A percentile compares a stretch with the other conserved stretches of the same genome.
Conservation (phyloP, 2,797 vertebrate genomes). For the Molossus molossus region DNA sequence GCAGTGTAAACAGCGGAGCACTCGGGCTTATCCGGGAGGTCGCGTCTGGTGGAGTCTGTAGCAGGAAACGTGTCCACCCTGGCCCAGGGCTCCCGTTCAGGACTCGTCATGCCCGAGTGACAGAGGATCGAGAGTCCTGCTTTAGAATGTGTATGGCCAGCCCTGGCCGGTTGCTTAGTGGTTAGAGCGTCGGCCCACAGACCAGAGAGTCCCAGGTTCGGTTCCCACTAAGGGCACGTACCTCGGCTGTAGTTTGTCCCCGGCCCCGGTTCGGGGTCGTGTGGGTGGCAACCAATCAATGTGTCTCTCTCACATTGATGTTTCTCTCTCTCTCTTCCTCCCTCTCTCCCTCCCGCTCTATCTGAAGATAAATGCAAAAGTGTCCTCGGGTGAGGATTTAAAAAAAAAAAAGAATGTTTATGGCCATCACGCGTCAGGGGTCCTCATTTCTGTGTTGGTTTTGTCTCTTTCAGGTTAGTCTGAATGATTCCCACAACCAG, state of each 20-base stretch:
- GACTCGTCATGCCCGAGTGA: not conserved
- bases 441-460: constrained; percentile 24
- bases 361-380: no score
- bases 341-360: no score
- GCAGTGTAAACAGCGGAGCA: not conserved
- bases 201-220: no score
- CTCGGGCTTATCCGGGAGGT: not conserved
- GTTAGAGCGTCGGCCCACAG: no score
- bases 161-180: no score
- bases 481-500: constrained; percentile 99
- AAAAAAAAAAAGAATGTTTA: not conserved
- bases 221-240: no score
- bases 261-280: no score
- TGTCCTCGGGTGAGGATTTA: no score
- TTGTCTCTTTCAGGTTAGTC: constrained; percentile 93
- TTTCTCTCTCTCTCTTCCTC: no score
- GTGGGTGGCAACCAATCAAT: no score
- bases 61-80: not conserved
- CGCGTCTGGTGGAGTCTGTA: not conserved
- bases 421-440: not conserved
- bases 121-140: not conserved
- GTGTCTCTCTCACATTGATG: no score
- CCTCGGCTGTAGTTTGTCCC: no score
- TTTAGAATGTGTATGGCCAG: not conserved
- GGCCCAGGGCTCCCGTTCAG: not conserved